Conservation (phyloP, 1,140 invertebrate species). For the Zophobas atratus region DNA sequence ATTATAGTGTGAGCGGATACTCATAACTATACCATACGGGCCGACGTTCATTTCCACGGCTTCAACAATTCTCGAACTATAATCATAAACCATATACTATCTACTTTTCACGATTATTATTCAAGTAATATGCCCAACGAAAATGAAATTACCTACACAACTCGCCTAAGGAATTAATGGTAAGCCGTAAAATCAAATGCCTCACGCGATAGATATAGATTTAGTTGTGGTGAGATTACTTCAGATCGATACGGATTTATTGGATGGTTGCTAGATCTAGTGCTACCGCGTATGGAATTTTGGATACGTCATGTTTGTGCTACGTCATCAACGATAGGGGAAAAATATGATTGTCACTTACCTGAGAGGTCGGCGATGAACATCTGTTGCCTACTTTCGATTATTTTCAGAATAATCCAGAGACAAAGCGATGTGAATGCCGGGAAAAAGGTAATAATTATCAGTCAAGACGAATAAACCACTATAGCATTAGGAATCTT, state of each 20-base stretch:
- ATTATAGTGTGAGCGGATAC: slow-evolving; percentile 54
- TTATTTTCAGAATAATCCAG: neutral
- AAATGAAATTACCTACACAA: slow-evolving; percentile 49
- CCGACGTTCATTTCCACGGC: slow-evolving; percentile 55
- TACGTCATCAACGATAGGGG: no score
- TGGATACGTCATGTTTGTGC: no score
- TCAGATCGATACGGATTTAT: neutral
- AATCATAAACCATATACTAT: slow-evolving; percentile 54
- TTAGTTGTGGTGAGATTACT: neutral
- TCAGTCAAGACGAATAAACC: slow-evolving; percentile 27
- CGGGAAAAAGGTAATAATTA: slow-evolving; percentile 43
- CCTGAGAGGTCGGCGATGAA: no score
- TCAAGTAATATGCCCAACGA: slow-evolving; percentile 54
- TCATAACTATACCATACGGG: slow-evolving; percentile 55
- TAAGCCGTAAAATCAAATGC: slow-evolving; percentile 28
- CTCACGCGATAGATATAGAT: neutral
- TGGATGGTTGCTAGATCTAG: no score
- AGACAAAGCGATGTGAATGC: slow-evolving; percentile 19
- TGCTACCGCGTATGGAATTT: no score
- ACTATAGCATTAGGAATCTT: slow-evolving; percentile 45
- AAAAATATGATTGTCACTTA: no score
- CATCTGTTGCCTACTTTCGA: no score
- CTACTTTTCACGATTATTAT: slow-evolving; percentile 57
- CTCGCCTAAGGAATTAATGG: slow-evolving; percentile 29
- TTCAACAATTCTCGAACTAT: slow-evolving; percentile 52